These are phyloP conservation scores for Gari tellinella DNA, from an alignment of 2,888 invertebrate species.

Conservation along the genomic window DNA sequence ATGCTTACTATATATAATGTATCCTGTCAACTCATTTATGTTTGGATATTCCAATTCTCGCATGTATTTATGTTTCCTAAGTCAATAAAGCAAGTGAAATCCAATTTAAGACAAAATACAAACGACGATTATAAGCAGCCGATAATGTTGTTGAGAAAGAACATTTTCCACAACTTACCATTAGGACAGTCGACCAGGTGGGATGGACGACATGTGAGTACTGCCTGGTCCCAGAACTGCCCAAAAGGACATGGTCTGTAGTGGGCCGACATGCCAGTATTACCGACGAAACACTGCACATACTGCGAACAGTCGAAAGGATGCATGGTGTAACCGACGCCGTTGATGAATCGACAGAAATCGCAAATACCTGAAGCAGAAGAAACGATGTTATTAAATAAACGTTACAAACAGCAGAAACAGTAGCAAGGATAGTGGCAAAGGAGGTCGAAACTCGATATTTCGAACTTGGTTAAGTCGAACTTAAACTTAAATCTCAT, in stretches of 20 bases:
- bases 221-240: conserved; percentile 65
- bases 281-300: conserved; percentile 66
- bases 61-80: too few species aligned
- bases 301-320: conserved; percentile 71
- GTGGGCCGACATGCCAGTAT: conserved; percentile 51
- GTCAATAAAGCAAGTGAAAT: too few species aligned
- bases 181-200: conserved; percentile 51
- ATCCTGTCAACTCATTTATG: too few species aligned
- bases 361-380: conserved; percentile 60
- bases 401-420: not conserved
- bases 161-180: conserved; percentile 51
- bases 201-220: conserved; percentile 56
- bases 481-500: not conserved
- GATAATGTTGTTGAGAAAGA: too few species aligned
- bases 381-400: too few species aligned
- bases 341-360: conserved; percentile 53
- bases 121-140: too few species aligned
- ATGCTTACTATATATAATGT: too few species aligned
- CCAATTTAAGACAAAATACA: too few species aligned
- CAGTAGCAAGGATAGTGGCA: not conserved
- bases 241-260: conserved; percentile 65
- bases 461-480: too few species aligned
- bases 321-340: conserved; percentile 64
- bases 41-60: too few species aligned
- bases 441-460: too few species aligned